Base-by-base conservation (phyloP, 1,140 invertebrate species). In the Drosophila lacertosa region DNA sequence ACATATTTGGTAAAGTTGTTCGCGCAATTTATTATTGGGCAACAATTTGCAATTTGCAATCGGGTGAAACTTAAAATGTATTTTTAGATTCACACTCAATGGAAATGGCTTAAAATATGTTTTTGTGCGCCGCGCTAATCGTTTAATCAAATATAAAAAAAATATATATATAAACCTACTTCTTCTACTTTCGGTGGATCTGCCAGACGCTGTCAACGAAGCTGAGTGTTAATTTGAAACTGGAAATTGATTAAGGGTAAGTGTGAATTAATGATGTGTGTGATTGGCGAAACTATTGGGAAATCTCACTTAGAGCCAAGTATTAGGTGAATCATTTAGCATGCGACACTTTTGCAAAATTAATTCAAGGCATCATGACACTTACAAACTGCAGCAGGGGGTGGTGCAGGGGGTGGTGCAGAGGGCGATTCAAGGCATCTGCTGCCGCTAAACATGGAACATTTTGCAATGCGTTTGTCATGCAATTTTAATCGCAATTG, bases 401-500 rank as follows among this genome's bases (percentile, higher is more conserved):
- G 3, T n/a, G n/a, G n/a, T n/a, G 11, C 6, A 29, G 9, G n/a
- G 11, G 16, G 1, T 24, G 44, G 48, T 4, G 4, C 10, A 40
- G 47, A 29, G 42, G 39, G 5, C 4, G 16, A 39, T 42, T 35
- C 44, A 40, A 26, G 15, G 24, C 58, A 32, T 11, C 55, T 39
- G 22, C 55, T 35, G 65, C 55, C 32, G 65, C 79, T 82, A 82
- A 81, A 74, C 78, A 83, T 83, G 63, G 64, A 81, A 83, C 69
- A 81, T 86, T 84, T 77, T 84, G 64, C 68, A 72, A 71, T 78
- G 81, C 82, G 82, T 84, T 81, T 88, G 82, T 84, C 81, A 88
- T 88, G 81, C 81, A 88, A 81, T 86, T 86, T 86, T 88, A 88
- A 86, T 88, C 77, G 81, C 77, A 86, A 86, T 86, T 81, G 82